Evolutionary conservation across 2,888 invertebrate species (phyloP), one percentile per base, ranked within the genome.

Genomic region (Oligia fasciuncula): DNA sequence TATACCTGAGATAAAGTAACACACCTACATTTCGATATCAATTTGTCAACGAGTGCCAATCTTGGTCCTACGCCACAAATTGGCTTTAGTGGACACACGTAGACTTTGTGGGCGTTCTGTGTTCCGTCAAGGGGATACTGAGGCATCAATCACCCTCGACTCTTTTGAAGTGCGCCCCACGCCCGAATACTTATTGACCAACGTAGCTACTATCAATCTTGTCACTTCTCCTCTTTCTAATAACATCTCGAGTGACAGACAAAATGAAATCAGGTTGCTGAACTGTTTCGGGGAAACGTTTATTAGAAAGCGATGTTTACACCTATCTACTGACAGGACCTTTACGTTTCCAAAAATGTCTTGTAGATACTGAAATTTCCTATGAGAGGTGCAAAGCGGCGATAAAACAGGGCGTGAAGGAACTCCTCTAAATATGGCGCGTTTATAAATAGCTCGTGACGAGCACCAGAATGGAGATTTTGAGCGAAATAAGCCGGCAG

Each of bases 381-480:
- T 83, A 77, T 67, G 80, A 90, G 84, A 85, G 83, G 86, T 85
- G 88, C 85, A 80, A 88, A 85, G 87, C 88, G 70, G 76, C 85
- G 85, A 85, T 90, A 88, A 89, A 90, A 86, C 83, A 80, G 88
- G 83, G 87, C 88, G 88, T 90, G 88, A 88, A 91, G 92, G 89
- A 90, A 92, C 88, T 83, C 89, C 79, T 94, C 95, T 94, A 94
- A 94, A 95, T 95, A 95, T 94, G 94, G 94, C 87, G 87, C 89
- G 90, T 92, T 93, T 95, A 96, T 95, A 95, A 96, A 96, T 96
- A 96, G 90, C 91, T 90, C 91, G 90, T 93, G 94, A 95, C 95
- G 93, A 84, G 89, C 89, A 89, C 91, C 93, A 94, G 94, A 93
- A 94, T 94, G 92, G 91, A 92, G 93, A 93, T 93, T 94, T 94